Base-by-base conservation (phyloP, 2,797 vertebrate species). In the Schizopygopsis malacanthus region DNA sequence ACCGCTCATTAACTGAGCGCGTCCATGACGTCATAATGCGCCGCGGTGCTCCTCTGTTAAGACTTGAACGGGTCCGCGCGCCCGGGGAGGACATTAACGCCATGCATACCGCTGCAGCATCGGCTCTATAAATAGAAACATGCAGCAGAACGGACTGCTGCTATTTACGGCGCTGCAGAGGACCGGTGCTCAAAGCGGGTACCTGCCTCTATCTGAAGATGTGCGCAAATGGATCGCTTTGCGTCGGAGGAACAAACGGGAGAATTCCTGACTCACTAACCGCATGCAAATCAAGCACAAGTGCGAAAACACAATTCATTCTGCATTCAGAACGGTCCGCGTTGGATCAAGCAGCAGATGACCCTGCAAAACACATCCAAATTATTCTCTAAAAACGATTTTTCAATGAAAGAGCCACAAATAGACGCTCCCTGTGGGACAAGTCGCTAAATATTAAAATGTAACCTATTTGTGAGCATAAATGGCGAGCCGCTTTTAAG, bases 111-210 rank as follows among this genome's bases (percentile, higher is more conserved):
- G 91, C 92, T 91, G 93, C 95, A 92, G 94, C 93, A 93, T 91
- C 90, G 18, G 85, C 89, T 90, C 95, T 95, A 96, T 94, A 95
- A 95, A 96, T 96, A 95, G 95, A 90, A 93, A 82, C 94, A 93
- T 94, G 94, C 95, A 93, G 94, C 91, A 95, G 93, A 95, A 93
- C 89, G 92, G 92, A 94, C 91, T 90, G 90, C 86, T 93, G 93
- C 95, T 95, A 96, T 95, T 95, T 95, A 90, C 90, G 92, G 94
- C 87, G 86, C 86, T 92, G 90, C 91, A 65, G 84, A 86, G 85
- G 90, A 91, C 89, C 88, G 71, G 59, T 71, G 76, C 90, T 82
- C 87, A 88, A 20, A 86, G 86, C 89, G 89, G 85, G 78, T 90
- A 88, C 92, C 91, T 91, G 85, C 83, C 82, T n/a, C 37, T 56